A percentile compares a stretch with the other conserved stretches of the same genome.
Evolutionary conservation across 2,888 invertebrate species (phyloP).

Genomic region (Dryobota labecula): DNA sequence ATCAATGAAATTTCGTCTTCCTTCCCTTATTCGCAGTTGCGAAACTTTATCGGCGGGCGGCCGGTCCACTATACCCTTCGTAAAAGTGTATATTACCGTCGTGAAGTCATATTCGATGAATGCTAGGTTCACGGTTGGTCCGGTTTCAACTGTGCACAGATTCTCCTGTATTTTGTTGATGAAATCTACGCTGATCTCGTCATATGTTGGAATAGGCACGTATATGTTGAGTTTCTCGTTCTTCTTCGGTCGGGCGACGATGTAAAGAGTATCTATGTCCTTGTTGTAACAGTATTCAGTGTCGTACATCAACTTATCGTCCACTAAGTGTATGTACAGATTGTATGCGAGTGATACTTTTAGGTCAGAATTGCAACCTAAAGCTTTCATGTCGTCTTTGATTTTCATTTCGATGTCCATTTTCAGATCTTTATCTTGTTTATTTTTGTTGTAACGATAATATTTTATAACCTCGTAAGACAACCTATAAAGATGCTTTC

Average conservation of each 20-base stretch:
- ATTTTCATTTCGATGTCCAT: conserved; percentile 87
- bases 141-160: conserved; percentile 85
- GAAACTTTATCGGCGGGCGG: conserved; percentile 74
- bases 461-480: conserved; percentile 27
- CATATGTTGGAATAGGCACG: conserved; percentile 81
- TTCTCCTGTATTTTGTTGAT: conserved; percentile 85
- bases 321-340: conserved; percentile 85
- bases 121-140: conserved; percentile 83
- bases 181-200: conserved; percentile 78
- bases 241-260: conserved; percentile 83
- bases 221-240: conserved; percentile 85
- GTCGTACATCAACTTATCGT: conserved; percentile 87
- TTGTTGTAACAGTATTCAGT: conserved; percentile 87
- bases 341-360: conserved; percentile 85
- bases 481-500: not conserved
- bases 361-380: conserved; percentile 83
- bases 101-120: conserved; percentile 86
- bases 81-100: conserved; percentile 86
- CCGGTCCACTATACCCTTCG: conserved; percentile 79
- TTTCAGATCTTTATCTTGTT: conserved; percentile 46
- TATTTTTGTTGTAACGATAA: conserved; percentile 16
- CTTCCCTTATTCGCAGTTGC: conserved; percentile 76
- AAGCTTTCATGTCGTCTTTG: conserved; percentile 84
- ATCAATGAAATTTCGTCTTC: conserved; percentile 81
- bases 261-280: conserved; percentile 84